Conservation (phyloP, 2,888 invertebrate genomes). For the Lithophane leautieri region DNA sequence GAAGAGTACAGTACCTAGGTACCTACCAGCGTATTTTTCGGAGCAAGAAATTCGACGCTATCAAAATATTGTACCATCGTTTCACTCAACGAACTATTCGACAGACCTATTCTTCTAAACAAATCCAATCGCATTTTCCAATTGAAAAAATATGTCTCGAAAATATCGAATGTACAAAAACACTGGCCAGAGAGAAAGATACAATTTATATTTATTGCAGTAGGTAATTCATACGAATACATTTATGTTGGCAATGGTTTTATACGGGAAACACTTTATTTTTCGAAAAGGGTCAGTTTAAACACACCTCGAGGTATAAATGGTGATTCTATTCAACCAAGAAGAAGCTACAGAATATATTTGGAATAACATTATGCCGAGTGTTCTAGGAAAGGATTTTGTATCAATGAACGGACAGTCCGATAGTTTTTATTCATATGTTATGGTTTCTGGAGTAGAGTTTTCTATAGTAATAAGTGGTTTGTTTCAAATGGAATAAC, state of each 20-base stretch:
- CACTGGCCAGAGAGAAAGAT: conserved; percentile 39
- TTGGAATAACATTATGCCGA: conserved; percentile 81
- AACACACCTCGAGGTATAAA: conserved; percentile 70
- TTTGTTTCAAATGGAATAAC: conserved; percentile 18
- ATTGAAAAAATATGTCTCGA: conserved; percentile 58
- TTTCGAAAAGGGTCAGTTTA: conserved; percentile 70
- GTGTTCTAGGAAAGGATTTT: conserved; percentile 80
- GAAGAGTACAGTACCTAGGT: too few relatives aligned
- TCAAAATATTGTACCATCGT: background rate
- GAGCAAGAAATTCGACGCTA: background rate
- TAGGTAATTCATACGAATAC: conserved; percentile 45
- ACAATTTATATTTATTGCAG: conserved; percentile 62
- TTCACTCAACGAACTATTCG: conserved; percentile 28
- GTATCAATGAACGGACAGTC: conserved; percentile 76
- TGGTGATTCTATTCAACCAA: conserved; percentile 80
- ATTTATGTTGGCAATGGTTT: conserved; percentile 62
- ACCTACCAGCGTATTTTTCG: background rate
- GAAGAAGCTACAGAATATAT: conserved; percentile 78
- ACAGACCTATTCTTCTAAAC: conserved; percentile 31
- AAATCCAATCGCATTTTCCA: conserved; percentile 30
- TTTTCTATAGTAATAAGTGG: conserved; percentile 24
- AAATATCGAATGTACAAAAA: conserved; percentile 36
- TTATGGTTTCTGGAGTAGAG: conserved; percentile 52
- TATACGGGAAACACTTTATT: conserved; percentile 64
- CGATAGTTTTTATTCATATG: conserved; percentile 66